Conservation (phyloP, 1,140 invertebrate genomes). For the Oedothorax gibbosus region DNA sequence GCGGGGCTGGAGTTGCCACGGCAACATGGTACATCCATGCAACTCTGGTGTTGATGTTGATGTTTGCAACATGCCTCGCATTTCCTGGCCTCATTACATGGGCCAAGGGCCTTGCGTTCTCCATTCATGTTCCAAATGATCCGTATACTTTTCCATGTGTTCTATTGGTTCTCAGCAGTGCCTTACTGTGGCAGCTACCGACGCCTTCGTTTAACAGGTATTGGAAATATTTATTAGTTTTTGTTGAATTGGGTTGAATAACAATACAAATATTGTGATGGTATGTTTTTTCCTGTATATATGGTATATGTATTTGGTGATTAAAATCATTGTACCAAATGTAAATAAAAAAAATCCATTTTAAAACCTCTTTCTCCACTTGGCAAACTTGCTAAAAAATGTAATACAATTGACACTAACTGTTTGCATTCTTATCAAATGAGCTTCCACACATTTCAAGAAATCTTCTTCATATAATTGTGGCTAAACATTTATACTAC, state of each 20-base stretch:
- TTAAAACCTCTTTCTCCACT: no score
- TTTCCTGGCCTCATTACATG: constrained; percentile 42
- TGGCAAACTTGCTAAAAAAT: no score
- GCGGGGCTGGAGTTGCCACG: constrained; percentile 21
- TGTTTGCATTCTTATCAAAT: neutral
- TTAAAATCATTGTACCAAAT: no score
- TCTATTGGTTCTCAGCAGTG: constrained; percentile 11
- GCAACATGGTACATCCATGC: constrained; percentile 41
- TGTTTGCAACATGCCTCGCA: neutral
- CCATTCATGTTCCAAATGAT: constrained; percentile 36
- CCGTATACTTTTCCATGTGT: constrained; percentile 2
- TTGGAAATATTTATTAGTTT: neutral
- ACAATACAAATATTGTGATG: no score
- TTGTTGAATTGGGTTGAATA: no score
- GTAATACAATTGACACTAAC: neutral
- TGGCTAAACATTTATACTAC: no score
- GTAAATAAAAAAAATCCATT: no score
- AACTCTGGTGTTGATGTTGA: constrained; percentile 4
- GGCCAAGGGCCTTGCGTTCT: constrained; percentile 14
- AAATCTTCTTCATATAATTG: no score
- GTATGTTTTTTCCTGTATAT: no score
- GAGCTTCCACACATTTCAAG: no score
- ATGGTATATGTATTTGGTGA: no score
- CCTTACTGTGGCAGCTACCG: constrained; percentile 34
- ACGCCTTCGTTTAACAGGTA: constrained; percentile 36